These are phyloP conservation scores for Protobothrops flavoviridis DNA, from an alignment of 2,113 vertebrate species.

Conservation along the genomic window DNA sequence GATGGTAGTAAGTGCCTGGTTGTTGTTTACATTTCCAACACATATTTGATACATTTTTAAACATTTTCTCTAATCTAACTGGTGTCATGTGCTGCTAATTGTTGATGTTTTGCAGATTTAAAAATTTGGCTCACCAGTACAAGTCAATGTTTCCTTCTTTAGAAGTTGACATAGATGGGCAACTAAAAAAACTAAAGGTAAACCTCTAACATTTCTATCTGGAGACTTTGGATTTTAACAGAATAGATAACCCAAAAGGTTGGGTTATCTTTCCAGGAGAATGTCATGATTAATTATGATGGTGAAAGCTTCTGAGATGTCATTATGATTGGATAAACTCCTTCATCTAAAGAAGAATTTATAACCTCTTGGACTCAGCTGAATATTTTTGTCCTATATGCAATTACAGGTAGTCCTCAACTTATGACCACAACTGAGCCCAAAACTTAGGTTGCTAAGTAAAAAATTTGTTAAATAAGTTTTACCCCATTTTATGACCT, in stretches of 20 bases:
- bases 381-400: background rate
- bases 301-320: background rate
- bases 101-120: slow-evolving; percentile 80
- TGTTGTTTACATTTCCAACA: no score
- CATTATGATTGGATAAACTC: background rate
- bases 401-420: background rate
- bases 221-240: background rate
- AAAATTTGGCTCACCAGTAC: slow-evolving; percentile 88
- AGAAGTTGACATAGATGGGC: slow-evolving; percentile 86
- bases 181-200: slow-evolving; percentile 92
- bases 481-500: background rate
- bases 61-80: no score
- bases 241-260: background rate
- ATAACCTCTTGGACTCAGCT: background rate
- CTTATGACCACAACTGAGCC: background rate
- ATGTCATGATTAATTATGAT: background rate
- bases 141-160: slow-evolving; percentile 92
- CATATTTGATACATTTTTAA: no score
- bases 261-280: background rate
- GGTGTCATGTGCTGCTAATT: background rate
- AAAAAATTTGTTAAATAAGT: background rate
- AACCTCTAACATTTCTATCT: background rate
- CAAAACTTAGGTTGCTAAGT: background rate
- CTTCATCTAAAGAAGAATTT: background rate
- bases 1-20: no score